These are phyloP conservation scores for Brienomyrus brachyistius DNA, from an alignment of 2,113 vertebrate species.

Conservation along the genomic window DNA sequence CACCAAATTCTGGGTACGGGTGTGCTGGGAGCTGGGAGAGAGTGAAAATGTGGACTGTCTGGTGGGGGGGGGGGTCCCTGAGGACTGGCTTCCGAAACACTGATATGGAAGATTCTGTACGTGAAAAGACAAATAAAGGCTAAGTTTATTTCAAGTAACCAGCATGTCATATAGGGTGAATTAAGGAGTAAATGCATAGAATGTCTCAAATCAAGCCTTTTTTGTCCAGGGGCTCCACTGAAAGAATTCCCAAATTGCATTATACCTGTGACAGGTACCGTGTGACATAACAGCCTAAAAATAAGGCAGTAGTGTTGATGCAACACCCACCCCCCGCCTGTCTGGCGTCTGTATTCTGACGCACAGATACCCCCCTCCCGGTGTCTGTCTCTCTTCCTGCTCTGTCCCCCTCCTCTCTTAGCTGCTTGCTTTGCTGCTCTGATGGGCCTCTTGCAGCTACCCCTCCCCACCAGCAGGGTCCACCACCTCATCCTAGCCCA, in stretches of 20 bases:
- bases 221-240: neutral
- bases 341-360: neutral
- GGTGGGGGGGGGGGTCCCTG: neutral
- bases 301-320: neutral
- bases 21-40: neutral
- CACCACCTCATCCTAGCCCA: neutral
- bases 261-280: neutral
- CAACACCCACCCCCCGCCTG: neutral
- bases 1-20: neutral
- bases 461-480: neutral
- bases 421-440: constrained; percentile 21
- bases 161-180: neutral
- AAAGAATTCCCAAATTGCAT: neutral
- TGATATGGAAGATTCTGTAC: neutral
- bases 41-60: neutral
- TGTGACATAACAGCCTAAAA: neutral
- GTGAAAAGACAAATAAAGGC: neutral
- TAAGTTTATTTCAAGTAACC: neutral
- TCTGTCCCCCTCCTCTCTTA: neutral
- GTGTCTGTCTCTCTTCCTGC: neutral
- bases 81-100: neutral
- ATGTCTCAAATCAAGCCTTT: neutral
- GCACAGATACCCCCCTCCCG: neutral
- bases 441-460: neutral
- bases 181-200: neutral